Percentiles rank a stretch among this genome's conserved stretches.
These are phyloP conservation scores for Orientallactaga sibirica DNA, from an alignment of 2,797 vertebrate genomes.

Conservation along the genomic window DNA sequence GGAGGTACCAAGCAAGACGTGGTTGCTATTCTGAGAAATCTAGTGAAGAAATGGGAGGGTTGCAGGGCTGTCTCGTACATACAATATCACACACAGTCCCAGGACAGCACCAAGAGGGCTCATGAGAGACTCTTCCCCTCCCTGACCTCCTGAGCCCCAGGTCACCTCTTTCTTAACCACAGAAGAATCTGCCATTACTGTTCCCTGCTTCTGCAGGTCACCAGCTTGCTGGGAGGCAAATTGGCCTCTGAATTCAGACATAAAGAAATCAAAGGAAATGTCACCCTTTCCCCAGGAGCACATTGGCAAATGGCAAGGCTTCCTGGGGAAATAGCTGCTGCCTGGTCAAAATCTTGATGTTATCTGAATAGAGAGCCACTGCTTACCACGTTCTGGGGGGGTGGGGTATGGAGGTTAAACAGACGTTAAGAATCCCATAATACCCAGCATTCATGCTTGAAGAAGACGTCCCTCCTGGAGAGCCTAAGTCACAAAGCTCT, in stretches of 20 bases:
- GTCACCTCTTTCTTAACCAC: background rate
- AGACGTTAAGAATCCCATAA: background rate
- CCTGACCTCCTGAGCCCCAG: background rate
- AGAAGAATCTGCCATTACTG: background rate
- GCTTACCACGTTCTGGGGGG: background rate
- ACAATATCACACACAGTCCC: background rate
- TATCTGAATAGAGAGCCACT: background rate
- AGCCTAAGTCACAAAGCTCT: background rate
- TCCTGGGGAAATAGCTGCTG: background rate
- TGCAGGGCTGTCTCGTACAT: background rate
- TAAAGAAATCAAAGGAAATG: background rate
- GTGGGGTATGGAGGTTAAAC: too few species aligned
- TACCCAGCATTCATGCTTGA: too few species aligned
- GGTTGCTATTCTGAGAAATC: background rate
- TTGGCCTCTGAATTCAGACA: background rate
- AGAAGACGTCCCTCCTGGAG: background rate
- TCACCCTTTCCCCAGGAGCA: background rate
- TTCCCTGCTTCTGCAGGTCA: background rate
- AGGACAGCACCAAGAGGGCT: fast-evolving
- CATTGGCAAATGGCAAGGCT: background rate
- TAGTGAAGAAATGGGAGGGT: background rate
- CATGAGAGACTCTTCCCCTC: background rate
- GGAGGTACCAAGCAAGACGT: background rate
- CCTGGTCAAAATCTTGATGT: background rate
- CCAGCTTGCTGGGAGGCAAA: background rate